A percentile compares a stretch with the other conserved stretches of the same genome.
These are phyloP conservation scores for Hydrophis major DNA, from an alignment of 2,797 vertebrate species.

Conservation along the genomic window DNA sequence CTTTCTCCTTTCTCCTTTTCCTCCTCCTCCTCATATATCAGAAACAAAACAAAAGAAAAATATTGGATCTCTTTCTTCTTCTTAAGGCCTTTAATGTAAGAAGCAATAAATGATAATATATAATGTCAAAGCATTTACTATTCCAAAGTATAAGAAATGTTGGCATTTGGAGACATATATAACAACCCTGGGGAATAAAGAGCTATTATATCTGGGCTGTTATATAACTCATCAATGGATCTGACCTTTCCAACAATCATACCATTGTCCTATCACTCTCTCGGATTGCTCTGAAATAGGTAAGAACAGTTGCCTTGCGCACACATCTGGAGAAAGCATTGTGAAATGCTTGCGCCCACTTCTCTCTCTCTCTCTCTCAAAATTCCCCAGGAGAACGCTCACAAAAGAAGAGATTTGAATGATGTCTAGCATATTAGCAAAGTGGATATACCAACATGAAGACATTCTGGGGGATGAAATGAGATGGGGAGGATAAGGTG, in stretches of 20 bases:
- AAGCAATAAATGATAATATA: neutral
- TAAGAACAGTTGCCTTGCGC: neutral
- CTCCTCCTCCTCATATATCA: neutral
- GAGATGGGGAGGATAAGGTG: too few species aligned
- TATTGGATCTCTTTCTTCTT: neutral
- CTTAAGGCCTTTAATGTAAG: neutral
- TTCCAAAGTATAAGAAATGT: constrained; percentile 2
- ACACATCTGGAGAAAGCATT: neutral
- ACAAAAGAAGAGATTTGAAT: neutral
- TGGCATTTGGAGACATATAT: constrained; percentile 20
- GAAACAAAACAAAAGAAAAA: neutral
- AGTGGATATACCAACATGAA: neutral
- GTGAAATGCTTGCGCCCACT: neutral
- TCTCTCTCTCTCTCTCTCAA: too few species aligned
- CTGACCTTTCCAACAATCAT: constrained; percentile 27
- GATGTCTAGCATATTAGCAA: neutral
- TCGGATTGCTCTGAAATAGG: neutral
- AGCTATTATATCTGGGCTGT: neutral
- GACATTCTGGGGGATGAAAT: neutral
- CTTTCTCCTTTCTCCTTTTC: neutral
- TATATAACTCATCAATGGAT: neutral
- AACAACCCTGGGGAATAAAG: constrained; percentile 16
- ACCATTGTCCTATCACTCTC: neutral
- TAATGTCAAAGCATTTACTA: neutral
- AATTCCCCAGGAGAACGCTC: too few species aligned